Base-by-base conservation (phyloP, 1,140 invertebrate genomes). In the Lordiphosa mommai region DNA sequence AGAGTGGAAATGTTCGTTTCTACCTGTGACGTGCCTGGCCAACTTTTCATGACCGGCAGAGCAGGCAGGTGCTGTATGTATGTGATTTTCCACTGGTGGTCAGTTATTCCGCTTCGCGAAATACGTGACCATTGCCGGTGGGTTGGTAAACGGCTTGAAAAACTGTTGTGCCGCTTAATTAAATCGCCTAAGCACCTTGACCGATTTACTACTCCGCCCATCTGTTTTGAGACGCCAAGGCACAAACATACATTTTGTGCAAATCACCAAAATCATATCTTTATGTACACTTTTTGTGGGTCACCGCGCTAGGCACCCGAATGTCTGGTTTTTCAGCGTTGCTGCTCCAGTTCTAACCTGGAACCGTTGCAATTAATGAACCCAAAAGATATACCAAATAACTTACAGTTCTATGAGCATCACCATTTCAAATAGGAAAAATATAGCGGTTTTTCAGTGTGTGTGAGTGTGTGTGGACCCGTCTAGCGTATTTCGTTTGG, bases 171-270 rank as follows among this genome's bases (percentile, higher is more conserved):
- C 40, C 77, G 76, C 77, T 46, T 82, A 76, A 80, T 80, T 80
- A 84, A 80, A 64, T 63, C 71, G 64, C 47, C 77, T 84, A 84
- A 80, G 76, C 77, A 80, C 77, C 76, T 80, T 82, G 76, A 76
- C 76, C 76, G 59, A 77, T 70, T 72, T 77, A 50, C 55, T 46
- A 23, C 14, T 14, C 17, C 29, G 37, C 27, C 36, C 17, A 44
- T 16, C 33, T 12, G 10, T 27, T 27, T 16, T 13, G 33, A 23
- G 23, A 9, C 13, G 16, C 32, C 32, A 37, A 8, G 10, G 29
- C 36, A 23, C 30, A 34, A 37, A 61, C 23, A 68, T 46, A 66
- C 40, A 79, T 60, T 68, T 43, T 77, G 46, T 80, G 72, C 74
- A 79, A 80, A 77, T 77, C 74, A 77, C 69, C 73, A 53, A 73